Evolutionary conservation across 2,113 vertebrate species (phyloP), one percentile per base, ranked within the genome.

Genomic region (Platichthys flesus): DNA sequence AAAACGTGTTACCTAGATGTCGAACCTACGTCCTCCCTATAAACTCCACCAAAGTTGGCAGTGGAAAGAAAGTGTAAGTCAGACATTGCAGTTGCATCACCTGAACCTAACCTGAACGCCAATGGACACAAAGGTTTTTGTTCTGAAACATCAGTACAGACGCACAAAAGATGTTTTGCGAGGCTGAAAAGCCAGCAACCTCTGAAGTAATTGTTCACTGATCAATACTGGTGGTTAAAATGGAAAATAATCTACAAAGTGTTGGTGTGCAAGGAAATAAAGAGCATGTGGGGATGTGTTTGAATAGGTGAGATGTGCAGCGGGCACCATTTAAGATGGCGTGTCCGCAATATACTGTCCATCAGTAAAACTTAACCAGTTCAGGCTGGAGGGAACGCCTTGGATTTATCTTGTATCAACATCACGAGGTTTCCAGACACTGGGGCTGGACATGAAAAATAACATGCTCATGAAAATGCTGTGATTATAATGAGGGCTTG

Each of bases 71-170:
- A 18, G 9, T 24, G 49, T 42, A 57, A 40, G 52, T 71, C 57
- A 52, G 61, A 67, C 13, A 3, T 54, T 61, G 10, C 13, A 20
- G 52, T 82, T 75, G 61, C 79, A 79, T 82, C 79, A 82, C 23
- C 21, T 42, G 21, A 37, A 64, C 51, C 51, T 37, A 58, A 75
- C 56, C 52, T 51, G 67, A 73, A 72, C 69, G 52, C 28, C 51
- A 72, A 49, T 69, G 26, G 37, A 76, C 35, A 14, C 13, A 51
- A 20, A 18, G 45, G 4, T 60, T 31, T 74, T 45, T 58, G 13
- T 51, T 47, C 54, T 37, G 10, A 71, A 67, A 20, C n/a, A 61
- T 37, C 5, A 13, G 45, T 21, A 14, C 31, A 69, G 55, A 76
- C 63, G 49, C 54, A 52, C 28, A 28, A 51, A 49, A 68, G 42